phyloP scores from a whole-genome alignment of 1,140 invertebrate genomes.

The Oreohelix idahoensis region DNA sequence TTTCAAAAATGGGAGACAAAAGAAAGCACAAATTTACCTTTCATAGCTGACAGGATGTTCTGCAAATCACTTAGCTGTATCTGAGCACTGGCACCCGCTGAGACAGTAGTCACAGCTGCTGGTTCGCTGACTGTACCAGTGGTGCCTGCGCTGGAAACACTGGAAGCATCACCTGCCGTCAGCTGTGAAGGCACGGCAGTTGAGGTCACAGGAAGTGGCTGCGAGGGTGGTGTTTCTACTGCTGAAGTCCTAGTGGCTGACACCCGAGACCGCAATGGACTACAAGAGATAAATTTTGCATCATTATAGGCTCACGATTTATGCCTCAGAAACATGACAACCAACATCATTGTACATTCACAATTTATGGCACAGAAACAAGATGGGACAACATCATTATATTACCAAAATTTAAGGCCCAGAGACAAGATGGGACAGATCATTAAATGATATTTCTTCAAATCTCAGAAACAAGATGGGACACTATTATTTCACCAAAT shows the following conservation, averaged over 20 bases:
- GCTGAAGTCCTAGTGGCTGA: conserved; percentile 65
- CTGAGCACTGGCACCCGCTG: conserved; percentile 41
- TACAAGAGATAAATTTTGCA: too few relatives aligned
- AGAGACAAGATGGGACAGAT: too few relatives aligned
- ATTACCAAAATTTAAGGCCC: too few relatives aligned
- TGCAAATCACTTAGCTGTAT: conserved; percentile 91
- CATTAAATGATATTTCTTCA: too few relatives aligned
- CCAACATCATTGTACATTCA: too few relatives aligned
- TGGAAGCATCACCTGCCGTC: conserved; percentile 52
- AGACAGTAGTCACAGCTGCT: conserved; percentile 28
- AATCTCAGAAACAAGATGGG: too few relatives aligned
- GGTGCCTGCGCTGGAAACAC: conserved; percentile 45
- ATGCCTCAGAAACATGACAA: too few relatives aligned
- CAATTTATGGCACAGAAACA: too few relatives aligned
- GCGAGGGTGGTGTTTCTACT: conserved; percentile 69
- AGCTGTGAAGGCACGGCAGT: conserved; percentile 61
- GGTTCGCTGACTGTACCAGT: conserved; percentile 34
- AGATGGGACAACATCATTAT: too few relatives aligned
- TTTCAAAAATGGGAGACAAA: neutral
- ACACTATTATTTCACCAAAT: too few relatives aligned
- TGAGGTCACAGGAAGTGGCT: conserved; percentile 66
- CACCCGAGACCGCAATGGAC: conserved; percentile 65
- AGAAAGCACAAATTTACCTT: conserved; percentile 65
- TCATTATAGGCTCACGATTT: too few relatives aligned
- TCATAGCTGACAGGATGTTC: conserved; percentile 87